Evolutionary conservation across 2,888 invertebrate genomes (phyloP), one percentile per base, ranked within the genome.

Genomic region (Hydrotaea diabolus): DNA sequence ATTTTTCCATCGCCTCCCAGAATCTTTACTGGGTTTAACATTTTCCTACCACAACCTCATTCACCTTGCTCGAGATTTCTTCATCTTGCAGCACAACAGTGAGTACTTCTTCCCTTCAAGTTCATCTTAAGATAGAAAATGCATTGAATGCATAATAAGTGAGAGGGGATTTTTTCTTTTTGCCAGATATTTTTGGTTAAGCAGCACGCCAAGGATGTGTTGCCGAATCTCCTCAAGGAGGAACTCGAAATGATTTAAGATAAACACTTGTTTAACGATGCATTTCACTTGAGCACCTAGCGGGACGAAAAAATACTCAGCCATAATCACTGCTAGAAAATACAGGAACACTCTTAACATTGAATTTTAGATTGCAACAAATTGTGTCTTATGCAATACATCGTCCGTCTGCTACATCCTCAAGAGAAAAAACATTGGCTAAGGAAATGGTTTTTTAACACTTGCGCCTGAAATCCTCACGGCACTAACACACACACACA

Each of bases 111-210:
- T 59, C 26, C 9, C 59, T 11, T 59, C 15, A 23, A 15, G 13
- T 73, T 43, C 15, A 13, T 78, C 13, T 78, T 49, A 49, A 59
- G 49, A 55, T 55, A 19, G 59, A 15, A 59, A 26, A 76, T 53
- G 75, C 49, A 80, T 69, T 69, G 75, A 72, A 76, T 80, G 71
- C 71, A 80, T 80, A 76, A 76, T 80, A 71, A 72, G 76, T 59
- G 43, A 62, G 69, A 76, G 69, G 17, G 49, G 76, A 71, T 80
- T 76, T n/a, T n/a, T 79, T 23, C 49, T 46, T 69, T 66, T 43
- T 36, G 31, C 7, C 43, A 19, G 23, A 26, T 26, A 21, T 17
- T 57, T 21, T 9, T 39, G 26, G 31, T 46, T 72, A 72, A 72
- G 9, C 15, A 57, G 31, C n/a, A n/a, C 13, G 43, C 31, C 31